Conservation (phyloP, 2,113 vertebrate genomes). For the Ancistrus triradiatus region DNA sequence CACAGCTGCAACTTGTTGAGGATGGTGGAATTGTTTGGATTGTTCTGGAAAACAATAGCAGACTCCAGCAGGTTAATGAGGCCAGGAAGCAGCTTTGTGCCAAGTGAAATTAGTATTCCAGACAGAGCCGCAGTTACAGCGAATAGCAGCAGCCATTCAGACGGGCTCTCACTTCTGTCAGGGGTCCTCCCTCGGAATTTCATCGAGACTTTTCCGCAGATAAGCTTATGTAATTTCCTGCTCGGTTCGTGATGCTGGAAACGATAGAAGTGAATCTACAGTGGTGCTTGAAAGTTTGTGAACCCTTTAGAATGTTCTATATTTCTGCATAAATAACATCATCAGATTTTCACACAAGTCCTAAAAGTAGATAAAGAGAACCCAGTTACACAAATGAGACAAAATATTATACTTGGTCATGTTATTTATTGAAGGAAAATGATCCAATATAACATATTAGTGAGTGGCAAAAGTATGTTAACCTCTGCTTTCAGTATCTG, state of each 20-base stretch:
- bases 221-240: slow-evolving; percentile 21
- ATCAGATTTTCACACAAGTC: too few relatives aligned
- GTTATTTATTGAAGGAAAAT: too few relatives aligned
- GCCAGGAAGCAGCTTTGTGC: slow-evolving; percentile 64
- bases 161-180: slow-evolving; percentile 57
- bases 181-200: slow-evolving; percentile 44
- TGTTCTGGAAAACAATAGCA: slow-evolving; percentile 56
- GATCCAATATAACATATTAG: too few relatives aligned
- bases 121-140: slow-evolving; percentile 49
- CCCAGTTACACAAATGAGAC: too few relatives aligned
- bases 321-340: too few relatives aligned
- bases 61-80: slow-evolving; percentile 67
- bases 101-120: slow-evolving; percentile 65
- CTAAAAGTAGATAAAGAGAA: too few relatives aligned
- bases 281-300: too few relatives aligned
- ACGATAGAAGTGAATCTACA: too few relatives aligned
- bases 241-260: neutral
- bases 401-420: too few relatives aligned
- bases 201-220: slow-evolving; percentile 32
- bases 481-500: too few relatives aligned
- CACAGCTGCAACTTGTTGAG: slow-evolving; percentile 46
- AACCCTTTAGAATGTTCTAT: too few relatives aligned
- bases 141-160: slow-evolving; percentile 64
- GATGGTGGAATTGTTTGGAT: slow-evolving; percentile 32
- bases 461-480: too few relatives aligned